phyloP scores from a whole-genome alignment of 2,888 invertebrate genomes.

The Iselma pallidipennis region DNA sequence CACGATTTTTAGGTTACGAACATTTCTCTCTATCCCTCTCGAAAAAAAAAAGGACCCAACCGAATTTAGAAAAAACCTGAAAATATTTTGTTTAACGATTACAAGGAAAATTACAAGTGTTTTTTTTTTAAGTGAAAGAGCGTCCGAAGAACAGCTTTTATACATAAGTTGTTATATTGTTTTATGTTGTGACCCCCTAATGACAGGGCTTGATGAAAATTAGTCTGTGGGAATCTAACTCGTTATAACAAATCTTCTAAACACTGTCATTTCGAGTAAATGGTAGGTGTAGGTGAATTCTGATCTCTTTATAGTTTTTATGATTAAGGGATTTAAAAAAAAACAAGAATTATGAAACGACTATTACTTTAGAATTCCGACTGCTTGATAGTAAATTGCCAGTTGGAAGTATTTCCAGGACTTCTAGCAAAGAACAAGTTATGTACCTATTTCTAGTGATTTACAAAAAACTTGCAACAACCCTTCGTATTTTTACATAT shows the following conservation, averaged over 20 bases:
- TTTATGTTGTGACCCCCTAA: conserved; percentile 22
- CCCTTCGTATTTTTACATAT: not conserved
- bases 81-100: not conserved
- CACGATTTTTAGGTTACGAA: conserved; percentile 16
- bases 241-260: conserved; percentile 23
- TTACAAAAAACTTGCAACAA: not conserved
- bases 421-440: not conserved
- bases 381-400: not conserved
- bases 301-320: conserved; percentile 5
- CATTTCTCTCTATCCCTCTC: not conserved
- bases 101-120: not conserved
- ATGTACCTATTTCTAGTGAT: not conserved
- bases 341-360: conserved; percentile 9
- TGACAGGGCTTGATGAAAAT: conserved; percentile 25
- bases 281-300: conserved; percentile 8
- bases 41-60: conserved; percentile 6
- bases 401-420: not conserved
- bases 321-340: conserved; percentile 15
- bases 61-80: not conserved
- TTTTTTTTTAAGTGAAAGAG: not conserved
- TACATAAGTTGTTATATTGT: not conserved
- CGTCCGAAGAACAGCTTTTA: no score
- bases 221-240: conserved; percentile 28
- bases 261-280: conserved; percentile 28
- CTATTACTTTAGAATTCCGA: conserved; percentile 16